phyloP scores from a whole-genome alignment of 2,888 invertebrate genomes.

The Lysandra bellargus region DNA sequence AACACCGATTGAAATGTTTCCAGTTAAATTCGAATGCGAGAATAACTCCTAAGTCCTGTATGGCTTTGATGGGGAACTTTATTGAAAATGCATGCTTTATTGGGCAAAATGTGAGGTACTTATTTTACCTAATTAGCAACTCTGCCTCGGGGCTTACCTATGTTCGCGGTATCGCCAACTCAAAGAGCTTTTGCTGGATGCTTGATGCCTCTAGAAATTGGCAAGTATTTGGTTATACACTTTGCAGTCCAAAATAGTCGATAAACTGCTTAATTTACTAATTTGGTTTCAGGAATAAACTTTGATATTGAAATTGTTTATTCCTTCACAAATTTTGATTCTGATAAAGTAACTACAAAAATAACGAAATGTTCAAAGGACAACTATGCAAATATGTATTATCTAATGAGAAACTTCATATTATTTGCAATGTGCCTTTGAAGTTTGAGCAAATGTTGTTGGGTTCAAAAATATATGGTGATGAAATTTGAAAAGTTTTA shows the following conservation, averaged over 20 bases:
- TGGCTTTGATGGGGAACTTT: neutral
- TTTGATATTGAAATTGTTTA: neutral
- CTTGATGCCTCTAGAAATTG: neutral
- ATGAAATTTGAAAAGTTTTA: no score
- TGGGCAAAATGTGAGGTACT: neutral
- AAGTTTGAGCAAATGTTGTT: no score
- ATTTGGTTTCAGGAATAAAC: neutral
- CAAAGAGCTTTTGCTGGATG: neutral
- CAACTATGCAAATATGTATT: no score
- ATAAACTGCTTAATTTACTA: no score
- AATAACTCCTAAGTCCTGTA: neutral
- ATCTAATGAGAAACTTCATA: no score
- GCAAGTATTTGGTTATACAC: neutral
- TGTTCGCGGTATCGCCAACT: neutral
- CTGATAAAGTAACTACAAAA: no score
- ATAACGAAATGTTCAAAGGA: no score
- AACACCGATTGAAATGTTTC: neutral
- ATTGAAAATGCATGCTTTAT: neutral
- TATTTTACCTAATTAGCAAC: neutral
- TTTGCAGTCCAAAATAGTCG: no score
- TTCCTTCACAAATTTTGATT: neutral
- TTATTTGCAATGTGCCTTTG: no score
- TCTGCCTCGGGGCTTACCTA: neutral
- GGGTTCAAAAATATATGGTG: no score
- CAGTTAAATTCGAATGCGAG: neutral